A percentile compares a stretch with the other conserved stretches of the same genome.
Evolutionary conservation across 2,113 vertebrate species (phyloP).

Genomic region (Perca fluviatilis): DNA sequence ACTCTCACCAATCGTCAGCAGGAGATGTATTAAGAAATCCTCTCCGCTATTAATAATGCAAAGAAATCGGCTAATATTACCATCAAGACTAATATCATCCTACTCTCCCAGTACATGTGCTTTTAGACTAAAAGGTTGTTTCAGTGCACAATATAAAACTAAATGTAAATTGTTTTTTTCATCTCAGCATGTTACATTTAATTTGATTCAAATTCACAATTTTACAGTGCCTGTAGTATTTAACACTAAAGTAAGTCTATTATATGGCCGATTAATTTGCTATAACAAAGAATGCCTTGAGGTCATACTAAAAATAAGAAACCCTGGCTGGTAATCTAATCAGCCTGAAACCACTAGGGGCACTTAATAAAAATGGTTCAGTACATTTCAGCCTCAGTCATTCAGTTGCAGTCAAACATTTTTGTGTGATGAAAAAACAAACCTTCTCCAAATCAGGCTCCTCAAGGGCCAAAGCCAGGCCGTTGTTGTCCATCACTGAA

Average conservation of each 20-base stretch:
- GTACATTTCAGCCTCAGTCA: neutral
- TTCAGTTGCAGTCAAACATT: neutral
- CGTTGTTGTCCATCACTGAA: constrained; percentile 99
- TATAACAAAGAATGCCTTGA: neutral
- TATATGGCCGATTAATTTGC: neutral
- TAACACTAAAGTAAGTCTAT: neutral
- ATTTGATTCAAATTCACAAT: constrained; percentile 11
- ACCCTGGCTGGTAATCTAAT: neutral
- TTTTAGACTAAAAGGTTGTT: neutral
- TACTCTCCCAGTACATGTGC: neutral
- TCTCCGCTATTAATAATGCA: neutral
- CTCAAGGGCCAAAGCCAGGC: constrained; percentile 92
- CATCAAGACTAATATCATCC: neutral
- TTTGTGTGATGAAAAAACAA: constrained; percentile 1
- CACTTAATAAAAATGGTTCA: neutral
- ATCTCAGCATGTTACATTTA: neutral
- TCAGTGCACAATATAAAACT: neutral
- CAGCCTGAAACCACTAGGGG: neutral
- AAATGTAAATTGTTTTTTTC: neutral
- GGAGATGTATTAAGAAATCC: neutral
- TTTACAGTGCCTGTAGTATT: constrained; percentile 17
- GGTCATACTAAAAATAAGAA: neutral
- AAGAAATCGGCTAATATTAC: neutral
- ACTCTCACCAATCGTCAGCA: neutral
- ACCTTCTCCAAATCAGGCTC: constrained; percentile 98